Evolutionary conservation across 2,113 vertebrate species (phyloP).

Genomic region (Oxyruncus cristatus): DNA sequence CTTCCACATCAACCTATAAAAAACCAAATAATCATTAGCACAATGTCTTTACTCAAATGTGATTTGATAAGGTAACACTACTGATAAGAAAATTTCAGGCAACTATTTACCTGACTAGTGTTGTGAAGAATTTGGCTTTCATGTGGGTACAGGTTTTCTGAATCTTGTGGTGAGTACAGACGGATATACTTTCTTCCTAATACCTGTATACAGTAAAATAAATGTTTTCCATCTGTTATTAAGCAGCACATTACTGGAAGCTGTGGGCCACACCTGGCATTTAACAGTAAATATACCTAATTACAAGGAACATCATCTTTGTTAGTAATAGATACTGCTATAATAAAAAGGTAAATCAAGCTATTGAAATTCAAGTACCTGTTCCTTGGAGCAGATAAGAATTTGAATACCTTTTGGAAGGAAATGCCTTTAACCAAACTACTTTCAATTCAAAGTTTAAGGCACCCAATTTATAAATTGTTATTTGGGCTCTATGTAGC

Average conservation of each 20-base stretch:
- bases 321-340: background rate
- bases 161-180: slow-evolving; percentile 84
- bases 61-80: background rate
- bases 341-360: background rate
- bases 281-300: background rate
- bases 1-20: slow-evolving; percentile 89
- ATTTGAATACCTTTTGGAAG: background rate
- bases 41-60: background rate
- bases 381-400: background rate
- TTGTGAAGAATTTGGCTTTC: slow-evolving; percentile 90
- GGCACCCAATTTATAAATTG: background rate
- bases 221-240: background rate
- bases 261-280: background rate
- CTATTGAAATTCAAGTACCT: background rate
- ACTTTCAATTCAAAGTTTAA: background rate
- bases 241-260: background rate
- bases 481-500: background rate
- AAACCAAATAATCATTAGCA: background rate
- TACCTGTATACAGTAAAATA: slow-evolving; percentile 73
- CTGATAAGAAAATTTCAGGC: background rate
- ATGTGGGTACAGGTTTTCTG: slow-evolving; percentile 87
- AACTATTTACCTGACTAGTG: slow-evolving; percentile 88
- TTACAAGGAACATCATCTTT: background rate
- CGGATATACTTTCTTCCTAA: slow-evolving; percentile 92
- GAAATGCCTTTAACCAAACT: background rate